phyloP scores from a whole-genome alignment of 1,140 invertebrate species.

The Bombus difficillimus region DNA sequence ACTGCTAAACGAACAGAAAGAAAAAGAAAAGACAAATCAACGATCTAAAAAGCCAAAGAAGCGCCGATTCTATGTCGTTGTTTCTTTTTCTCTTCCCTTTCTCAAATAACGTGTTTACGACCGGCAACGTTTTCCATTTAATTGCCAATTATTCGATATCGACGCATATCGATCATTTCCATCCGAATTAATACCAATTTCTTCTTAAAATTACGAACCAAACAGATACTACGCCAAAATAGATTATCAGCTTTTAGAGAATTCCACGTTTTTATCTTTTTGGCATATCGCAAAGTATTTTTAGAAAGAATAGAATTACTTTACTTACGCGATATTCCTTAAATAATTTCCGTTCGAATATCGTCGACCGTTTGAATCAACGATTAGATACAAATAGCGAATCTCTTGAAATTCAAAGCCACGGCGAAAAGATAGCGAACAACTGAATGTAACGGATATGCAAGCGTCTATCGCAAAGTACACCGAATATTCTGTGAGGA shows the following conservation, averaged over 20 bases:
- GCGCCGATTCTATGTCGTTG: slow-evolving; percentile 24
- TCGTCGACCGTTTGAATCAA: too few relatives aligned
- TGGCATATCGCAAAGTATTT: neutral
- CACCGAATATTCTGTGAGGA: neutral
- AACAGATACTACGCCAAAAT: neutral
- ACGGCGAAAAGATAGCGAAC: neutral
- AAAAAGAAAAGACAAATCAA: slow-evolving; percentile 80
- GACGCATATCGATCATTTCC: neutral
- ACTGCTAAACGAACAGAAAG: slow-evolving; percentile 83
- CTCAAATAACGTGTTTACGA: neutral
- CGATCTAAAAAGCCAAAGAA: slow-evolving; percentile 77
- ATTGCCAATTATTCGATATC: neutral
- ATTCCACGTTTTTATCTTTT: neutral
- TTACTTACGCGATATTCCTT: neutral
- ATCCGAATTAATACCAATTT: neutral
- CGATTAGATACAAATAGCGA: neutral
- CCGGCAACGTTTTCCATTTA: neutral
- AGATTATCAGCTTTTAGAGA: neutral
- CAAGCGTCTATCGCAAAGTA: neutral
- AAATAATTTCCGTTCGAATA: neutral
- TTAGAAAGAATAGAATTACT: neutral
- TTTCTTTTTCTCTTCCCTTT: too few relatives aligned
- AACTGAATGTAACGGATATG: neutral
- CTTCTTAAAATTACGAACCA: neutral
- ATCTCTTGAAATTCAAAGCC: neutral